Percentiles rank a stretch among this genome's conserved stretches.
Evolutionary conservation across 92 coral and sea anemone genomes (phyloP).

Genomic region (Parazoanthus swiftii): DNA sequence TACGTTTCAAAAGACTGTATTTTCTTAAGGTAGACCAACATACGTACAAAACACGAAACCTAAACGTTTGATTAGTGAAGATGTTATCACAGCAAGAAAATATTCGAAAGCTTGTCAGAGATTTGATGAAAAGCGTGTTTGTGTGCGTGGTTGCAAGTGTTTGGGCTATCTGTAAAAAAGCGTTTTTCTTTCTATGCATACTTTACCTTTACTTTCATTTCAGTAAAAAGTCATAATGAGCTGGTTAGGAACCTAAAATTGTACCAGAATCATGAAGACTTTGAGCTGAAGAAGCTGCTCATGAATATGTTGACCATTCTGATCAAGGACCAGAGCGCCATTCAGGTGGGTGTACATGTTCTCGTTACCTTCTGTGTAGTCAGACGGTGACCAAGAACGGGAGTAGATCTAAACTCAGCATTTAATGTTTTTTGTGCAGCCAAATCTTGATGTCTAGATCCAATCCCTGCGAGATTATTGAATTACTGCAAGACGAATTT

Average conservation of each 20-base stretch:
- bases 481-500: not conserved
- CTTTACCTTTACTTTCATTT: slow-evolving; percentile 13
- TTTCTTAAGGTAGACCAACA: too few species aligned
- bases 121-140: not conserved
- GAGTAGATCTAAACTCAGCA: too few species aligned
- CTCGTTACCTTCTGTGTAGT: too few species aligned
- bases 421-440: not conserved
- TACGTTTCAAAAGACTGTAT: too few species aligned
- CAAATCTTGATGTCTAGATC: slow-evolving; percentile 24
- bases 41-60: too few species aligned
- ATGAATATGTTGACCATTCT: slow-evolving; percentile 72
- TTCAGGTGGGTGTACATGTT: slow-evolving; percentile 54
- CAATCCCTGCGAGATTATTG: slow-evolving; percentile 14
- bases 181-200: not conserved
- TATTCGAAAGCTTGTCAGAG: too few species aligned
- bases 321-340: slow-evolving; percentile 73
- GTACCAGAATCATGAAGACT: slow-evolving; percentile 94
- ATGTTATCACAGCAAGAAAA: too few species aligned
- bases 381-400: too few species aligned
- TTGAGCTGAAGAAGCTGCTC: slow-evolving; percentile 90
- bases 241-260: slow-evolving; percentile 83
- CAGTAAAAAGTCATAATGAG: slow-evolving; percentile 88
- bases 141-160: not conserved
- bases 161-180: not conserved
- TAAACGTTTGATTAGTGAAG: too few species aligned